Evolutionary conservation across 2,888 invertebrate species (phyloP).

Genomic region (Plagodis pulveraria): DNA sequence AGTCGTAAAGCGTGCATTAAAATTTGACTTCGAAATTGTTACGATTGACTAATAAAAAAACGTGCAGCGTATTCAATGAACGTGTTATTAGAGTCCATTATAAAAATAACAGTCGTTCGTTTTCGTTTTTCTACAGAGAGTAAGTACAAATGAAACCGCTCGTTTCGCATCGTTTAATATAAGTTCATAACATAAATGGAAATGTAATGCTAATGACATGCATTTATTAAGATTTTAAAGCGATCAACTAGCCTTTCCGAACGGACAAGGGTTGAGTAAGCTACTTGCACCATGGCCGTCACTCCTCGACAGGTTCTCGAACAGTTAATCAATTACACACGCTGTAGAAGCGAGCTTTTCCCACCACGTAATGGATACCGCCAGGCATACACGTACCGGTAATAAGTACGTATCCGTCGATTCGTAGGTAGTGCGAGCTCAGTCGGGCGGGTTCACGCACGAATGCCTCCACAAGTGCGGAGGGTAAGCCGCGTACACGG

Average conservation of each 20-base stretch:
- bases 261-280: constrained; percentile 20
- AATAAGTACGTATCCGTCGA: constrained; percentile 54
- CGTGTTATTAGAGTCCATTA: constrained; percentile 55
- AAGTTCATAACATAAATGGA: constrained; percentile 30
- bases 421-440: constrained; percentile 29
- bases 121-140: constrained; percentile 25
- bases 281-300: constrained; percentile 46
- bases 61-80: constrained; percentile 48
- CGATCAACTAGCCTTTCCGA: constrained; percentile 43
- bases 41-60: constrained; percentile 53
- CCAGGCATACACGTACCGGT: constrained; percentile 59
- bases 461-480: constrained; percentile 69
- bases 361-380: constrained; percentile 78
- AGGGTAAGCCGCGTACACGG: constrained; percentile 50
- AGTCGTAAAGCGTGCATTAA: constrained; percentile 46
- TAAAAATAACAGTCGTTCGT: constrained; percentile 48
- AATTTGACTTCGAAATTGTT: constrained; percentile 46
- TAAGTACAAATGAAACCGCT: constrained; percentile 39
- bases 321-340: constrained; percentile 82
- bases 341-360: constrained; percentile 73
- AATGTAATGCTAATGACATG: constrained; percentile 54
- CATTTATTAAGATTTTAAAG: constrained; percentile 66
- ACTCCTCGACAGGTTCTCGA: constrained; percentile 62
- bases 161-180: constrained; percentile 45
- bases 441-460: constrained; percentile 69